Evolutionary conservation across 1,140 invertebrate species (phyloP).

Genomic region (Brachionus rubens): DNA sequence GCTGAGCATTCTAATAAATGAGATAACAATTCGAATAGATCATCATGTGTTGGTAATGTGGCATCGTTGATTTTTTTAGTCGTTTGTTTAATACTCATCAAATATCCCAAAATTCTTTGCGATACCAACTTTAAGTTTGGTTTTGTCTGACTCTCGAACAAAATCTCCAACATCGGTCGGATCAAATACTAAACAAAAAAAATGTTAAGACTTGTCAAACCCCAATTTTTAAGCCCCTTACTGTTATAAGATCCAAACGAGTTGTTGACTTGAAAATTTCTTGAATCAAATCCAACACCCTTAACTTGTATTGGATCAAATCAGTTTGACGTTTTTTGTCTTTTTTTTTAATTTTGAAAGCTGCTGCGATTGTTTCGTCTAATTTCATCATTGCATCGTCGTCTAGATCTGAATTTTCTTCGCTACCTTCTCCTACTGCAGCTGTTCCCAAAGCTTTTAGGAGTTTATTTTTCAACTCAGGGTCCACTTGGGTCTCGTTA

Average conservation of each 20-base stretch:
- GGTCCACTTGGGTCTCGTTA: background rate
- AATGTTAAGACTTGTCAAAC: background rate
- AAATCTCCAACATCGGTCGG: conserved; percentile 13
- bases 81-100: conserved; percentile 1
- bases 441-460: conserved; percentile 11
- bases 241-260: conserved; percentile 10
- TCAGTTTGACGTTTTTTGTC: conserved; percentile 38
- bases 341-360: conserved; percentile 44
- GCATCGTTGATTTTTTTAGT: conserved; percentile 29
- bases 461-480: background rate
- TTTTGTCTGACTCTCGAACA: conserved; percentile 43
- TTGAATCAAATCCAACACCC: conserved; percentile 7
- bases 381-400: conserved; percentile 45
- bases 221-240: background rate
- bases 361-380: conserved; percentile 28
- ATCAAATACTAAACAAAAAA: conserved; percentile 31
- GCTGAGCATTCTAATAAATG: conserved; percentile 35
- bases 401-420: conserved; percentile 27
- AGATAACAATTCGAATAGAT: conserved; percentile 36
- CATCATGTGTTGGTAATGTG: background rate
- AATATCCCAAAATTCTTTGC: conserved; percentile 13
- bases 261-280: conserved; percentile 33
- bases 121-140: conserved; percentile 26
- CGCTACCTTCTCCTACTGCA: background rate
- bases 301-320: conserved; percentile 20